A percentile compares a stretch with the other conserved stretches of the same genome.
These are phyloP conservation scores for Cathartes aura DNA, from an alignment of 2,113 vertebrate genomes.

Conservation along the genomic window DNA sequence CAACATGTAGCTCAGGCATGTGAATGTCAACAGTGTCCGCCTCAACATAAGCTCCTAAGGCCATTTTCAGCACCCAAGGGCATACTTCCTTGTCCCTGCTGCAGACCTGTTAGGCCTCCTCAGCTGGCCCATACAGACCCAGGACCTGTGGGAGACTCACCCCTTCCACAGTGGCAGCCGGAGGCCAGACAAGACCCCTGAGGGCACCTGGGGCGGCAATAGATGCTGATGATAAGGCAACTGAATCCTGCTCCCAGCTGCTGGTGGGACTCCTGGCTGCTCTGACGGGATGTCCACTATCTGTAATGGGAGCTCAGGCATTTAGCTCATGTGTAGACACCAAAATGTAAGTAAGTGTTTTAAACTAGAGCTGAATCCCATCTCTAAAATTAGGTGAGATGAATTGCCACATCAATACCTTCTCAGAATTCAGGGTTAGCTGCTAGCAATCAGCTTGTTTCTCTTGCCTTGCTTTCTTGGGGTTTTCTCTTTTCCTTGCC, in stretches of 20 bases:
- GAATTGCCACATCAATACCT: neutral
- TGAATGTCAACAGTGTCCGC: neutral
- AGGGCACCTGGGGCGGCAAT: neutral
- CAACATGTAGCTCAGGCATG: neutral
- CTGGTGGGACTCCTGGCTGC: neutral
- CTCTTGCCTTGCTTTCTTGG: neutral
- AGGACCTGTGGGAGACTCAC: rapidly evolving
- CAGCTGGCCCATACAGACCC: neutral
- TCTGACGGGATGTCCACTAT: neutral
- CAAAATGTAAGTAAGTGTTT: neutral
- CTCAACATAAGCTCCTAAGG: neutral
- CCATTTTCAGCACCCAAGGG: neutral
- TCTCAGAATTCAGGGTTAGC: neutral
- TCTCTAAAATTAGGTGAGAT: neutral
- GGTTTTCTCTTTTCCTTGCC: neutral
- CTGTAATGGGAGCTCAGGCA: neutral
- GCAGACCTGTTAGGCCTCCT: neutral
- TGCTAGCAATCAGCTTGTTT: neutral
- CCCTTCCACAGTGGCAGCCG: rapidly evolving
- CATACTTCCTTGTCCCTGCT: neutral
- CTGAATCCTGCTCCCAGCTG: neutral
- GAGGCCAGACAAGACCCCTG: neutral
- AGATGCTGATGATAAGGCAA: neutral
- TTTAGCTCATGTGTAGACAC: neutral
- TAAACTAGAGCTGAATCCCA: neutral